Evolutionary conservation across 2,797 vertebrate genomes (phyloP).

Genomic region (Champsocephalus esox): DNA sequence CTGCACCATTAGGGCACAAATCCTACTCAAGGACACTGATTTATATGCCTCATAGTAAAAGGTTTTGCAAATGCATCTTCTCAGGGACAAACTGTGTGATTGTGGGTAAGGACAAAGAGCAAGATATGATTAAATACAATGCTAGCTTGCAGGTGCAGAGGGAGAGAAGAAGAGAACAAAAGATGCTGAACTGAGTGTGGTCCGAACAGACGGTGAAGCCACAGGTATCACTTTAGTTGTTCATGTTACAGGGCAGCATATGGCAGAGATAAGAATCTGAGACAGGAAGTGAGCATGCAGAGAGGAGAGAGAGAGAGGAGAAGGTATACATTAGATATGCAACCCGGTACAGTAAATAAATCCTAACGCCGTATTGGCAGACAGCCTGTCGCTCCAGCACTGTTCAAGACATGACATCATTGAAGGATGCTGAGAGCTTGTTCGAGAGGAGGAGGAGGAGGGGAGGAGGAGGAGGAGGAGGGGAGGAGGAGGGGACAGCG

Average conservation of each 20-base stretch:
- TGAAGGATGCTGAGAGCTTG: slow-evolving; percentile 10
- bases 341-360: background rate
- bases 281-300: background rate
- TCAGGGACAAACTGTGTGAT: background rate
- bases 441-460: slow-evolving; percentile 24
- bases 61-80: background rate
- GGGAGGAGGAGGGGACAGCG: slow-evolving; percentile 49
- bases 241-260: slow-evolving; percentile 45
- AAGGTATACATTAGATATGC: background rate
- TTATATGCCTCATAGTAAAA: background rate
- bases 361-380: background rate
- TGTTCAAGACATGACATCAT: slow-evolving; percentile 40
- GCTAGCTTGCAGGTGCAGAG: background rate
- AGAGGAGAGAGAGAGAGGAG: background rate
- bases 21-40: too few species aligned
- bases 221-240: slow-evolving; percentile 39
- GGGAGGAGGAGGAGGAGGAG: slow-evolving; percentile 11
- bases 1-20: background rate
- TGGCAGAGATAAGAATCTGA: slow-evolving; percentile 31
- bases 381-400: background rate
- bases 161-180: slow-evolving; percentile 3
- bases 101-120: background rate
- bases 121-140: background rate
- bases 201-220: slow-evolving; percentile 45
- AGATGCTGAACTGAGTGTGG: slow-evolving; percentile 18